A percentile compares a stretch with the other conserved stretches of the same genome.
These are phyloP conservation scores for Pandion haliaetus DNA, from an alignment of 2,113 vertebrate genomes.

Conservation along the genomic window DNA sequence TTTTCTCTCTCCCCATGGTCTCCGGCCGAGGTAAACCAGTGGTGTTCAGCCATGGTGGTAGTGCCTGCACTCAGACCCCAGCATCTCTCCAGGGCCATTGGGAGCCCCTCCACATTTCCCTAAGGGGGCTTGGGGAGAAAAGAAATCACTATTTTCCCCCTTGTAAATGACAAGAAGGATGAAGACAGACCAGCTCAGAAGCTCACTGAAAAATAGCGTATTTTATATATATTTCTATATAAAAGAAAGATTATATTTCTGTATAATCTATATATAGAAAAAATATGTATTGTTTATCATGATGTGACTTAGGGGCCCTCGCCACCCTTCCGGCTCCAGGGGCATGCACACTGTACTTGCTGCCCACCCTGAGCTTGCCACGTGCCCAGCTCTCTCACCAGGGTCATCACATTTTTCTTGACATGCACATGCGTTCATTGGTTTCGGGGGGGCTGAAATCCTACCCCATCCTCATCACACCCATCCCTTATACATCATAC, in stretches of 20 bases:
- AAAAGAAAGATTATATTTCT: not conserved
- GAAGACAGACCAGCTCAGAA: not conserved
- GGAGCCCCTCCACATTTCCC: not conserved
- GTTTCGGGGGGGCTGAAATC: not conserved
- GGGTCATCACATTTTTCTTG: not conserved
- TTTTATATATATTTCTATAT: not conserved
- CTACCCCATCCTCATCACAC: not conserved
- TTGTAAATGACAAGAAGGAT: not conserved
- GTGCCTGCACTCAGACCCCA: too few relatives aligned
- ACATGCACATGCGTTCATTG: not conserved
- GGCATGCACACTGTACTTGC: rapidly evolving
- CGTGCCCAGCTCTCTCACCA: not conserved
- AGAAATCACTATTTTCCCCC: not conserved
- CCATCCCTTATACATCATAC: not conserved
- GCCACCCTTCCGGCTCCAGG: not conserved
- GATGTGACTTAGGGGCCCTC: not conserved
- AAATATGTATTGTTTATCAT: not conserved
- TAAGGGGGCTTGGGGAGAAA: not conserved
- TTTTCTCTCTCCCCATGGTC: not conserved
- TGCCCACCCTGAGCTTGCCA: not conserved
- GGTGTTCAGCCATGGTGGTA: not conserved
- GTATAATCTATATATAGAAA: not conserved
- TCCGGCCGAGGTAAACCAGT: rapidly evolving
- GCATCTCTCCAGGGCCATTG: not conserved
- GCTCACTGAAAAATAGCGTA: not conserved